Base-by-base conservation (phyloP, 2,113 vertebrate species). In the Ammodramus savannarum region DNA sequence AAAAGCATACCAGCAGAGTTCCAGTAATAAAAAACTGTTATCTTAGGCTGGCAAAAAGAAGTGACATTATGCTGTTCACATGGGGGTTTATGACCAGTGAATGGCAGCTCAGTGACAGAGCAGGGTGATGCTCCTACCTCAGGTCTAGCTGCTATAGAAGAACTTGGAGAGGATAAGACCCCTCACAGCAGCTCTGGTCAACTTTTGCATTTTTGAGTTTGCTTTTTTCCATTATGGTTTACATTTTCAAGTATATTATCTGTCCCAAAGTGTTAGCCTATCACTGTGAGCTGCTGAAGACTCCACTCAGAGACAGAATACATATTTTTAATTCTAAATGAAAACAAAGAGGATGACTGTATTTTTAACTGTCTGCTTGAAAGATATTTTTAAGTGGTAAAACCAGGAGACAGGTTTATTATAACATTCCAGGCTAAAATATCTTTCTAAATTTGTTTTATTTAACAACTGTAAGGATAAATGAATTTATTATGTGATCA, bases 21-120 rank as follows among this genome's bases (percentile, higher is more conserved):
- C 19, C 49, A 89, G 69, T 90, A 96, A 96, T 79, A 95, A 95
- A 91, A 93, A 67, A 2, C 39, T 80, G 93, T 96, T 97, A 96
- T 95, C 95, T 96, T 59, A 44, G 39, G 27, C 65, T 89, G 74
- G 63, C 87, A 96, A 95, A 95, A 94, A 97, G 92, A 78, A 74
- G 67, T 72, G 61, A 80, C 57, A 78, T 79, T 83, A 46, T n/a
- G 38, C 63, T 66, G 57, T 93, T 96, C 89, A 80, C 84, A 73
- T 43, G 73, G 58, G 82, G 77, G 82, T 83, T 93, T 94, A 17
- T 72, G 92, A 52, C n/a, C 82, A 62, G 62, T 66, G 80, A 89
- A 89, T 77, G 76, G 78, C 92, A 95, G 92, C 44, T 51, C 43
- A 85, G 73, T 23, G 68, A 81, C 89, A 61, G 34, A 74, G 20